Evolutionary conservation across 2,113 vertebrate genomes (phyloP), one percentile per base, ranked within the genome.

Genomic region (Arvicanthis niloticus): DNA sequence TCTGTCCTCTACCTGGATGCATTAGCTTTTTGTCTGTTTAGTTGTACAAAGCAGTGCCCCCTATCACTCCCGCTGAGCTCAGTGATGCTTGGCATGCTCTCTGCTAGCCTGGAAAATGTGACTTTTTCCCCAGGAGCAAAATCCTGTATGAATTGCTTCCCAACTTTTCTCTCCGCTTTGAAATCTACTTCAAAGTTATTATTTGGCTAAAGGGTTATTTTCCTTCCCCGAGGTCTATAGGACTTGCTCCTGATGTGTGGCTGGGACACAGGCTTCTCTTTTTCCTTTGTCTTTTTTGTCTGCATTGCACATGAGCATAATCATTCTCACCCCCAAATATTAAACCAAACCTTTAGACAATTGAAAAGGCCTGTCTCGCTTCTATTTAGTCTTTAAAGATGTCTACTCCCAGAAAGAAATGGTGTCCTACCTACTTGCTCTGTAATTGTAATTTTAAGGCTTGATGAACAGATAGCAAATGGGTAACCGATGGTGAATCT

Each of bases 161-260:
- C 97, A 96, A 93, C 97, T 96, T 96, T 97, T 90, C 93, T 94
- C 91, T 96, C 80, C 62, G 76, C 96, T 98, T 98, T 97, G 97
- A 98, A 98, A 97, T 97, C 80, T 90, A 97, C 97, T 97, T 97
- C 97, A 97, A 97, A 97, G 97, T 97, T 96, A 88, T 92, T 97
- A 90, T 97, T 97, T 98, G 97, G 96, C 97, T 93, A 94, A 91
- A 37, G n/a, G 88, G 78, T 93, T 98, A 22, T 96, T 98, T 97
- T 97, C 94, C 95, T 97, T 96, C 97, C 95, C 96, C 93, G 89
- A 97, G 97, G 93, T 94, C 97, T 97, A 86, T 96, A 94, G 89
- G 58, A 91, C 95, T 96, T 95, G 97, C 94, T 89, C 97, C 96
- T 97, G 95, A 97, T 97, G 95, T 97, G 93, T 93, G 82, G 76